Conservation (phyloP, 2,888 invertebrate species). For the Harmothoe impar region DNA sequence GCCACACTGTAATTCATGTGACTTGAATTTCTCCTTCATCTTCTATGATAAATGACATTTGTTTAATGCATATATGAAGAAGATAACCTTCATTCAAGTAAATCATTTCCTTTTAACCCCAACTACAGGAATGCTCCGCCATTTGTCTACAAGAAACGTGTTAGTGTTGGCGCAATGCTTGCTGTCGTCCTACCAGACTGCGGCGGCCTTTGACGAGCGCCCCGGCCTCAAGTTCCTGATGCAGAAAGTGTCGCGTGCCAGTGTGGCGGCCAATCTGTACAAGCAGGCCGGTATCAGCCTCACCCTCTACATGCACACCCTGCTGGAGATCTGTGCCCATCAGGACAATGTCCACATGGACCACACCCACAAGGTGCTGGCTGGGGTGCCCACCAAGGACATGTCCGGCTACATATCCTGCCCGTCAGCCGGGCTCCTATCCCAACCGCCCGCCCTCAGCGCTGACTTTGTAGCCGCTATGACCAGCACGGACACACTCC, state of each 20-base stretch:
- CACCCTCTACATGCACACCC: conserved; percentile 90
- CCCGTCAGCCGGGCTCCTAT: background rate
- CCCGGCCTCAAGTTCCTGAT: conserved; percentile 96
- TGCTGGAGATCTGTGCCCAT: conserved; percentile 91
- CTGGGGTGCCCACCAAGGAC: conserved; percentile 6
- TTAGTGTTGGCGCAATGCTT: conserved; percentile 83
- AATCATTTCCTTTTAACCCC: background rate
- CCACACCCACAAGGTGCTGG: conserved; percentile 66
- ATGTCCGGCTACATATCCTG: background rate
- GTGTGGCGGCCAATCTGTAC: conserved; percentile 83
- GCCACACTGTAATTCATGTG: too few relatives aligned
- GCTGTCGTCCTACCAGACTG: conserved; percentile 91
- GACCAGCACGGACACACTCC: background rate
- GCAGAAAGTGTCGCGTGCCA: conserved; percentile 87
- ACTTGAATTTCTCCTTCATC: too few relatives aligned
- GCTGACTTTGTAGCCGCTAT: conserved; percentile 30
- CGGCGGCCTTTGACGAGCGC: conserved; percentile 93
- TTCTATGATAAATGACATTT: too few relatives aligned
- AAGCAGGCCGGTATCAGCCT: conserved; percentile 94
- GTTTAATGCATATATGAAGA: too few relatives aligned
- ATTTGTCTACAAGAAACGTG: conserved; percentile 78
- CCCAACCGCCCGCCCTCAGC: background rate
- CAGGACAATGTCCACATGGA: conserved; percentile 69
- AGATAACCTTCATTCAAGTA: too few relatives aligned
- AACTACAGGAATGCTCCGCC: conserved; percentile 76